Evolutionary conservation across 2,113 vertebrate genomes (phyloP), one percentile per base, ranked within the genome.

Genomic region (Crocuta crocuta): DNA sequence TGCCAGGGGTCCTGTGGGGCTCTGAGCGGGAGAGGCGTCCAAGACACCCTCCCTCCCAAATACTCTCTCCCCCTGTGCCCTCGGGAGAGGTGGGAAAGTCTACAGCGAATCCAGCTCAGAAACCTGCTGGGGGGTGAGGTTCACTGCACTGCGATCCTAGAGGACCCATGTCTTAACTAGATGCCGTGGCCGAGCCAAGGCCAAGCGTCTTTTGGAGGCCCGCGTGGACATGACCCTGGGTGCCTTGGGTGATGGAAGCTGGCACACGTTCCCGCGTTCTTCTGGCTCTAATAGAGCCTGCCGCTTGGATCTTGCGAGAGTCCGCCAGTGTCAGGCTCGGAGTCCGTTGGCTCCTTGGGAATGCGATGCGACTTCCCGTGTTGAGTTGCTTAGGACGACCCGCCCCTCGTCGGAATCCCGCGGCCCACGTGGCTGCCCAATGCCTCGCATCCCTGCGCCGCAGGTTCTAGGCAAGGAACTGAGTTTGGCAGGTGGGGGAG

Each of bases 1-100:
- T 92, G 95, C 96, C 95, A 89, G 90, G 92, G 94, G 95, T 96
- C 92, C 94, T 85, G 15, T 39, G 83, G 43, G 85, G 84, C 97
- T 84, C 80, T 16, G 87, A 28, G 66, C 65, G 1, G 35, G 33
- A 96, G 74, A 94, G 43, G 65, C 39, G 45, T 80, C 92, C 93
- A 31, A 66, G 53, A 68, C 50, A 35, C 82, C 15, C 81, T 53
- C 78, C 84, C 26, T 35, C 39, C 94, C 88, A 70, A 63, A 66
- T 33, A 80, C 4, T 50, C 50, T 89, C 95, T 48, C n/a, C 78
- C 45, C 31, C 68, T 19, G 9, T 76, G 92, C 78, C 82, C 63
- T 91, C 0, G 8, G 48, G 81, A 91, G 53, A 95, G n/a, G 4
- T 8, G 66, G 89, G 84, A 53, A 26, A 11, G 21, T 83, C 88